Evolutionary conservation across 2,888 invertebrate species (phyloP), one percentile per base, ranked within the genome.

Genomic region (Altica lythri): DNA sequence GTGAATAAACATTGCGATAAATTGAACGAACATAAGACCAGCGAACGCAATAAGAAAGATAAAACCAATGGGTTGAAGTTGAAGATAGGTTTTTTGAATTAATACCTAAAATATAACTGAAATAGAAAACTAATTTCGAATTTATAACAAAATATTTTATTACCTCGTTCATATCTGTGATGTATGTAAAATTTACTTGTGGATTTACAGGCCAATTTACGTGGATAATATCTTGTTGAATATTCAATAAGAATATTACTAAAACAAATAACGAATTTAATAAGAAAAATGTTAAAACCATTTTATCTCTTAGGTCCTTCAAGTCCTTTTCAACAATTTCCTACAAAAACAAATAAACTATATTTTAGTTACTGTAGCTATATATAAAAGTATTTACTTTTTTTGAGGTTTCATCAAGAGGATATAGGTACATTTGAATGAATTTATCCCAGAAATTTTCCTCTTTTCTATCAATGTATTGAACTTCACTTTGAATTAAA

Each of bases 391-490:
- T 19, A 71, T 71, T 56, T 76, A 82, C 81, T 72, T 84, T 80
- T 68, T 84, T 81, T 50, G 83, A 80, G 64, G 87, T 83, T 34
- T 84, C 81, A 59, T 85, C 85, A 43, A 90, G 79, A 0, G 92
- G 92, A 64, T 83, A 79, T 13, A 93, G 78, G 73, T 93, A 91
- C 68, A 85, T 85, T 37, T 83, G 82, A 46, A 93, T 85, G 45
- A 93, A 75, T 45, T 86, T 85, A 49, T 81, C 81, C 91, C 92
- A 94, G 76, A 94, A 94, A 13, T 77, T 76, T 42, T 82, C 81
- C 73, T 94, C 92, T 32, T 81, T 77, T 9, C 82, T 79, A 0
- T 82, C 76, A 30, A 93, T 75, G 65, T 83, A 84, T 29, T 85
- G 84, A 1, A 86, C 80, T 42, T 85, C 83, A 0, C 88, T 88